These are phyloP conservation scores for Lineus longissimus DNA, from an alignment of 1,140 invertebrate genomes.

Conservation along the genomic window DNA sequence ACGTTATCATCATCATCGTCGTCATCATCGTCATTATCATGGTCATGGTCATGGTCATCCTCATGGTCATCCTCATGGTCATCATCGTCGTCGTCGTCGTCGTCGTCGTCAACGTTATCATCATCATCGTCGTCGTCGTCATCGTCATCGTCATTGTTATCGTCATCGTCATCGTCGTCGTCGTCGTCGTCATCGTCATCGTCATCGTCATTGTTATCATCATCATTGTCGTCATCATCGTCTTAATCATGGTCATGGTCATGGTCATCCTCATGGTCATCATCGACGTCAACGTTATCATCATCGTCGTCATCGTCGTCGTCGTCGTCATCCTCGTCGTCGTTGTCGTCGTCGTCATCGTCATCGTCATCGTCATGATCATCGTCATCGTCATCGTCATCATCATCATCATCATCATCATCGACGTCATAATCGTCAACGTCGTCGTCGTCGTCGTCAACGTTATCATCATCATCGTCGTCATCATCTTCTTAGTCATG, in stretches of 20 bases:
- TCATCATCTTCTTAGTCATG: neutral
- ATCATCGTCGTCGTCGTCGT: no score
- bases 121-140: neutral
- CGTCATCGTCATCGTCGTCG: neutral
- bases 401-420: no score
- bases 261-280: neutral
- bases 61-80: no score
- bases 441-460: neutral
- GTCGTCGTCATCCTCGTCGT: neutral
- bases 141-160: neutral
- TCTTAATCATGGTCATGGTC: neutral
- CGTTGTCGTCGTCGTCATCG: neutral
- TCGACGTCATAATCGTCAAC: neutral
- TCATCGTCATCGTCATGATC: no score
- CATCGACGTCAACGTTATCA: neutral
- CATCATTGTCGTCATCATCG: neutral
- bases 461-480: neutral
- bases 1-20: neutral
- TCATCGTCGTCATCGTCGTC: neutral
- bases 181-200: no score
- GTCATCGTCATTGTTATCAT: no score
- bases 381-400: no score
- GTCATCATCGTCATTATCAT: neutral
- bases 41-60: constrained; percentile 3
- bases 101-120: neutral